Base-by-base conservation (phyloP, 2,113 vertebrate species). In the Ceyx melanurus region DNA sequence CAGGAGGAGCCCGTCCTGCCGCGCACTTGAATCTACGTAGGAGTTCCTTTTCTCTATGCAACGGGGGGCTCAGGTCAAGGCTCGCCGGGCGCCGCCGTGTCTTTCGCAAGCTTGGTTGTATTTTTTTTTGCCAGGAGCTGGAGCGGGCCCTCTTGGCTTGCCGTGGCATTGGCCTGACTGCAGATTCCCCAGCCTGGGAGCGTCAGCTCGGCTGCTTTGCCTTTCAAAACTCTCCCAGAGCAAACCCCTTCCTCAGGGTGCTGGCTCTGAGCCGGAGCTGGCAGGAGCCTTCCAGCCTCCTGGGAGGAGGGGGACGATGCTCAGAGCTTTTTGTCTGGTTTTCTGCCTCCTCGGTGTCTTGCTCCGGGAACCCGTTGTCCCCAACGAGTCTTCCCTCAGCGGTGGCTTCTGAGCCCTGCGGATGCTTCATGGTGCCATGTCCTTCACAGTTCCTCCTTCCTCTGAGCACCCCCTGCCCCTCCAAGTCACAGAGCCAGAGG, bases 31-130 rank as follows among this genome's bases (percentile, higher is more conserved):
- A 77, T 8, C 92, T 75, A 13, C 45, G 11, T 76, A 87, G 92
- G 90, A 91, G 66, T 50, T 68, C 85, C 65, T 80, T 92, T 93
- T 94, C 72, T 95, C 94, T 92, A 92, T 96, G 94, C 92, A 93
- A 90, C 3, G 28, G 31, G 40, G 71, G 84, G 53, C 85, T 85
- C 12, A 18, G 68, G 13, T 62, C 33, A 31, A 56, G 71, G 78
- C 82, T 91, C 26, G 13, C 45, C 16, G 45, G 72, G 54, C 13
- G 16, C 89, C 48, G 0, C 84, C 14, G 23, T 57, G 91, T 43
- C 93, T 91, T 89, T 85, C 5, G 42, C 94, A 89, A 94, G 94
- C 78, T 88, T 67, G 18, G 15, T 50, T 29, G 9, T 31, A 11
- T 56, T 77, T 80, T 85, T 74, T 43, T 9, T 43, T 42, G 87